Base-by-base conservation (phyloP, 2,113 vertebrate species). In the Corynorhinus townsendii region DNA sequence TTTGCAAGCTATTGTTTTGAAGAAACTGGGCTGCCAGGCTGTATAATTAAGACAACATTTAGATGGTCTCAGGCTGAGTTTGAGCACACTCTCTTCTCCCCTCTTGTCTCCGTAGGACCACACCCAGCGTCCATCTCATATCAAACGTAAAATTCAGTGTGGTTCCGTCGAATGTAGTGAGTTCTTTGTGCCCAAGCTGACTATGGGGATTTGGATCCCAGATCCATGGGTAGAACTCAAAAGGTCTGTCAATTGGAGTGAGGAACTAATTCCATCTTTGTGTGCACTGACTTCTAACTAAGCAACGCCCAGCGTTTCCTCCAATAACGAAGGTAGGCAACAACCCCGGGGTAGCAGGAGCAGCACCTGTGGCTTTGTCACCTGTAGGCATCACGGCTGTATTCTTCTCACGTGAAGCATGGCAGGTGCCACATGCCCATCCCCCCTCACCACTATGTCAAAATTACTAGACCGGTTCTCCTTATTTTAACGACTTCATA, bases 401-500 rank as follows among this genome's bases (percentile, higher is more conserved):
- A 0, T 4, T n/a, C 20, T 56, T 47, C 35, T 45, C 45, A 26
- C 24, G 12, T 28, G 1, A 11, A 8, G 5, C 5, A 5, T 22
- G 28, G 22, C 15, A 45, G 33, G 5, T 3, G 3, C 45, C 17
- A 16, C 47, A 22, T 0, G 14, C 22, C 43, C 11, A 4, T 52
- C 10, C 82, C 40, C 35, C 35, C 8, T 38, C 45, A 7, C 26
- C 24, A 5, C 38, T 2, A 2, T 79, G 66, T 52, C 85, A 10
- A 28, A 47, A 33, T 30, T 16, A 2, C 69, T 56, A 52, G 86
- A 22, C 22, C 17, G 6, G 0, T 73, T 38, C 38, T 24, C 69
- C n/a, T 24, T 33, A 45, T 40, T 40, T 40, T 45, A 30, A 26
- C 54, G 19, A 54, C 59, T 45, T 45, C 47, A 19, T 49, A 52